phyloP scores from a whole-genome alignment of 2,797 vertebrate species.

The Fratercula arctica region DNA sequence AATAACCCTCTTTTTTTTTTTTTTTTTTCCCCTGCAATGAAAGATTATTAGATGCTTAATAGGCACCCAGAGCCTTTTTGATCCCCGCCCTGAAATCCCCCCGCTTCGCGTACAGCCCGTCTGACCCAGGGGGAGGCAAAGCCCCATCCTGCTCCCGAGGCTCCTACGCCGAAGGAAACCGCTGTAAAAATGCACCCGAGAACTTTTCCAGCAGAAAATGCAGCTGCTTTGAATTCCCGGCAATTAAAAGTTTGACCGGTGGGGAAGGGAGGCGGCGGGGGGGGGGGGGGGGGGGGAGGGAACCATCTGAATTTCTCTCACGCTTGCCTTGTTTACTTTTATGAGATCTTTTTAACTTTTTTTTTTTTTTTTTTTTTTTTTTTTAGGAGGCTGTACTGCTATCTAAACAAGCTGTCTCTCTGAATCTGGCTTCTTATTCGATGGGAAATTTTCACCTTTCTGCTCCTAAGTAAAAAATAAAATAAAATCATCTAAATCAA shows the following conservation, averaged over 20 bases:
- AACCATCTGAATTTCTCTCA: slow-evolving; percentile 22
- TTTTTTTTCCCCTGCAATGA: not conserved
- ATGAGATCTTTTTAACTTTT: not conserved
- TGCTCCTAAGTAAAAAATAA: not conserved
- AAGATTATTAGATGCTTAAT: not conserved
- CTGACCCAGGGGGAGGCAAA: not conserved
- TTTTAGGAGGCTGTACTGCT: not conserved
- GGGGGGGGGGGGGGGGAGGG: not conserved
- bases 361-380: not conserved
- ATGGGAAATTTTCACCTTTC: not conserved
- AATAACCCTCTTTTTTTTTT: not conserved
- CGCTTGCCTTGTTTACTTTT: not conserved
- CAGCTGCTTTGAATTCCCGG: not conserved
- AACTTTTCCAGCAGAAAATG: slow-evolving; percentile 15
- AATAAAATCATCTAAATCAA: not conserved
- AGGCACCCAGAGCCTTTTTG: not conserved
- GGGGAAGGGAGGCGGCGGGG: no score
- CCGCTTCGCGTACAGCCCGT: not conserved
- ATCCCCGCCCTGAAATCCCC: not conserved
- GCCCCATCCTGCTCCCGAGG: not conserved
- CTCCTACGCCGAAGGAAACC: not conserved
- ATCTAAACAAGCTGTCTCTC: not conserved
- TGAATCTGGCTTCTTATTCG: not conserved
- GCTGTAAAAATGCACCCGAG: not conserved
- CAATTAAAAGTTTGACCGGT: slow-evolving; percentile 11